Evolutionary conservation across 2,888 invertebrate species (phyloP).

Genomic region (Pterobdella sp.): DNA sequence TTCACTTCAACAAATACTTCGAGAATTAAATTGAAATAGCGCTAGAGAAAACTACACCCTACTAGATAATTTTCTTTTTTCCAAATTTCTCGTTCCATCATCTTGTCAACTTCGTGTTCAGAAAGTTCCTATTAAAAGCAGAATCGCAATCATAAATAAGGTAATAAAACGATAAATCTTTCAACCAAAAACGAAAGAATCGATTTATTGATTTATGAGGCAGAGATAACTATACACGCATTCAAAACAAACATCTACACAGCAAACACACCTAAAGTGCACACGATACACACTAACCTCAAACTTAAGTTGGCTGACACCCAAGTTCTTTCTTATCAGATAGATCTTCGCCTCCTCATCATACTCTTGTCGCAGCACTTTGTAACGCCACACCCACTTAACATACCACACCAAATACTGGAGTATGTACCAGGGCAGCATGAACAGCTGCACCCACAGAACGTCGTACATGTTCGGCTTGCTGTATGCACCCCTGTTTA

Average conservation of each 20-base stretch:
- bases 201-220: too few relatives aligned
- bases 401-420: constrained; percentile 63
- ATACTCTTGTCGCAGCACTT: constrained; percentile 66
- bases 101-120: constrained; percentile 67
- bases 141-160: constrained; percentile 13
- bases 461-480: constrained; percentile 69
- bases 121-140: constrained; percentile 55
- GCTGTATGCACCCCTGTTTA: constrained; percentile 71
- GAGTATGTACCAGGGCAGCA: constrained; percentile 65
- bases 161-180: too few relatives aligned
- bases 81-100: constrained; percentile 71
- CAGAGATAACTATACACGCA: not conserved
- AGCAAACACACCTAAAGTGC: not conserved
- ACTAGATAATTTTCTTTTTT: constrained; percentile 66
- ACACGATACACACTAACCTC: constrained; percentile 50
- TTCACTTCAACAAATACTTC: too few relatives aligned
- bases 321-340: constrained; percentile 71
- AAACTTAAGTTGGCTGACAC: constrained; percentile 54
- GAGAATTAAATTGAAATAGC: too few relatives aligned
- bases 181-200: too few relatives aligned
- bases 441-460: constrained; percentile 72
- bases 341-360: constrained; percentile 75
- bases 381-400: constrained; percentile 75
- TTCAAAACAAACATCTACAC: not conserved
- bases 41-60: not conserved